Base-by-base conservation (phyloP, 2,797 vertebrate species). In the Bryconaethiops microstoma region DNA sequence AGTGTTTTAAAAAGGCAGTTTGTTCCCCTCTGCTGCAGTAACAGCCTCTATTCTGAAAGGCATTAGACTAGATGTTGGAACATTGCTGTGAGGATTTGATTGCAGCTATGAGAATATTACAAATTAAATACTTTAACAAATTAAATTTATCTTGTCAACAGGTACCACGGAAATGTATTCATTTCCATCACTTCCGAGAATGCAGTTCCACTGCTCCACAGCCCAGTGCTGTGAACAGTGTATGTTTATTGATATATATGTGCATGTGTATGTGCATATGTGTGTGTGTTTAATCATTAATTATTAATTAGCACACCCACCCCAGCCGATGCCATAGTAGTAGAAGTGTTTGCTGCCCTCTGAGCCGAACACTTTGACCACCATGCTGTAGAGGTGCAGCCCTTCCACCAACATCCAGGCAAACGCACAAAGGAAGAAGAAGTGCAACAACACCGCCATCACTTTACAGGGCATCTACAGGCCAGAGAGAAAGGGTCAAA, bases 391-490 rank as follows among this genome's bases (percentile, higher is more conserved):
- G 45, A 99, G 96, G 86, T 99, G 98, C 80, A 99, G 94, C 29
- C 98, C 98, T 88, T 99, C 98, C 87, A 97, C 96, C 91, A 99
- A 91, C 98, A 99, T 99, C 98, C 98, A 99, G 0, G 97, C 95
- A 48, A 99, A 99, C 0, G 95, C 95, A 50, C 97, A 96, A 90
- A 99, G 90, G 88, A 99, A 98, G 94, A 98, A 97, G 94, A 96
- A 98, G 87, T 98, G 97, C 19, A 98, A 95, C 19, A 99, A 94
- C 81, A 96, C 81, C 0, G 97, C 97, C 93, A 98, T 92, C 57
- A 95, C 92, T 86, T 94, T 97, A 92, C 97, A 98, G 0, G 96
- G 94, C 23, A 96, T 85, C 97, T 99, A 87, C 21, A 48, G 74
- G 48, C 14, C 5, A 52, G n/a, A 70, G 79, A 73, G 57, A 4